Evolutionary conservation across 1,140 invertebrate genomes (phyloP).

Genomic region (Chionoecetes opilio): DNA sequence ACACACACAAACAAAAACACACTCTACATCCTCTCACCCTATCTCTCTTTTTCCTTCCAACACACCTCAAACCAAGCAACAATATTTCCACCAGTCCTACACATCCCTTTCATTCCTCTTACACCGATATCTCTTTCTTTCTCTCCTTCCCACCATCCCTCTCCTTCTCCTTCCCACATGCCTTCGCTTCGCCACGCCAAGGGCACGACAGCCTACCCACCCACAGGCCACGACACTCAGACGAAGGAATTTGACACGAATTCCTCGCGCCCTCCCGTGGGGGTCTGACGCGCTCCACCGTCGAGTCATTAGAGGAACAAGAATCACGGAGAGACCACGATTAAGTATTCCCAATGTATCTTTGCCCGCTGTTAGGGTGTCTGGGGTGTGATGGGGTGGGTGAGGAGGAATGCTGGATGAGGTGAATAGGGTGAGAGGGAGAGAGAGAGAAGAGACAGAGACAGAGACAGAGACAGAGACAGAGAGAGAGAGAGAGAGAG

Average conservation of each 20-base stretch:
- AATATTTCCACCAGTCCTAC: not conserved
- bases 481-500: not conserved
- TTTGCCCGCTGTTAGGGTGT: slow-evolving; percentile 60
- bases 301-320: slow-evolving; percentile 40
- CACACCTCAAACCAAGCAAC: not conserved
- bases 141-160: not conserved
- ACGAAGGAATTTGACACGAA: slow-evolving; percentile 54
- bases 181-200: not conserved
- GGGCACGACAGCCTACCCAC: not conserved
- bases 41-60: not conserved
- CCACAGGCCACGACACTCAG: slow-evolving; percentile 33
- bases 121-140: not conserved
- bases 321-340: slow-evolving; percentile 56
- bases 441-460: not conserved
- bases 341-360: slow-evolving; percentile 65
- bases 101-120: slow-evolving; percentile 45
- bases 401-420: slow-evolving; percentile 2
- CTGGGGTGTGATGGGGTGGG: not conserved
- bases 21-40: not conserved
- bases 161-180: slow-evolving; percentile 28
- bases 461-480: not conserved
- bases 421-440: not conserved
- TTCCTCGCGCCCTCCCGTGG: not conserved
- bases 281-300: slow-evolving; percentile 5
- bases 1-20: too few species aligned